Base-by-base conservation (phyloP, 1,140 invertebrate species). In the Paracyclopina nana region DNA sequence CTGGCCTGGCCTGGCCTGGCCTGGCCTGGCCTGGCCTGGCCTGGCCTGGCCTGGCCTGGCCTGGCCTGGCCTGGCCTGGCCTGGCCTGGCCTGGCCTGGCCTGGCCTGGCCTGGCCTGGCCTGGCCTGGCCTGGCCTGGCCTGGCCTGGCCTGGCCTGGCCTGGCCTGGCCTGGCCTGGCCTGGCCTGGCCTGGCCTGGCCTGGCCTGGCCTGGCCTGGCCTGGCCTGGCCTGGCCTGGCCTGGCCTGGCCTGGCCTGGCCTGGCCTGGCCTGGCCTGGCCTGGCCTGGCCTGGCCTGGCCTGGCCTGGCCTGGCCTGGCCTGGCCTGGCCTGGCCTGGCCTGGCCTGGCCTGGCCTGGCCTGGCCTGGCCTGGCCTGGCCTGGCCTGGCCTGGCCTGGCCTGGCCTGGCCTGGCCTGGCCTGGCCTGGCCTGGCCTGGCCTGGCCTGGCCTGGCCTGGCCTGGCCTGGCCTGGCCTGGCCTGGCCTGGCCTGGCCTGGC, bases 61-160 rank as follows among this genome's bases (percentile, higher is more conserved):
- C 55, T 54, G 55, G 41, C 55, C 55, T 58, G 56, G 54, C 55
- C 55, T 58, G 56, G 54, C 54, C 55, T 54, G 55, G 41, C 55
- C 55, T 57, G 52, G 43, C 55, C 55, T 58, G 56, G 54, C 54
- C 55, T 54, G 55, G 41, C 55, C 55, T 57, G 52, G 43, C 55
- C 55, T 58, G 56, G 54, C 54, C 55, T 54, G n/a, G n/a, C 55
- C 55, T 57, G 52, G 43, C 55, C 55, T 55, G 54, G 54, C 54
- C 55, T 56, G 54, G 54, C 55, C 55, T 55, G 54, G 54, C 55
- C 54, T 55, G 46, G 34, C 55, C 55, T 55, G 54, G 54, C 55
- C 55, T 55, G 54, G 54, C 54, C 54, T 55, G 54, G 54, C 54
- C 55, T 55, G 54, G 54, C 55, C 55, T 55, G 54, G 44, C 52